Base-by-base conservation (phyloP, 2,113 vertebrate genomes). In the Chionomys nivalis region DNA sequence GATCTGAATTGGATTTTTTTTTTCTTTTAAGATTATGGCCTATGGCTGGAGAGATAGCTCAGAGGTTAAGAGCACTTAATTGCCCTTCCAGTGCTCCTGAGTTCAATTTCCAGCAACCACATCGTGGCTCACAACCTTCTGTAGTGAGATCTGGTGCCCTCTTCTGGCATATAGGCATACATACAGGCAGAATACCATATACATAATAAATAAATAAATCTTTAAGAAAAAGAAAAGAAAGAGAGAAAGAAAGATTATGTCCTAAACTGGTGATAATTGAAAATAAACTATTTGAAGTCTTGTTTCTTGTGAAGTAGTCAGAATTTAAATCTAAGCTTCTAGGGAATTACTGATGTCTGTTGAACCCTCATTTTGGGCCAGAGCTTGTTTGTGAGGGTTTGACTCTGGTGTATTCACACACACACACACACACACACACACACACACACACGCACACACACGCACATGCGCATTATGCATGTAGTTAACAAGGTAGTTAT, bases 291-390 rank as follows among this genome's bases (percentile, higher is more conserved):
- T 78, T 79, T 73, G 49, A 83, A 94, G 31, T 72, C 36, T 36
- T 88, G 55, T 89, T 78, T 94, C 47, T 87, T 52, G 23, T 58
- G 66, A 77, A 9, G 78, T 90, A 95, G 72, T 42, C 70, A 91
- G 79, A 89, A 90, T 91, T 93, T 95, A 96, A 95, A 72, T 78
- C 49, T 91, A 39, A 92, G 44, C 44, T 75, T 49, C 82, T 89
- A 17, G 76, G 70, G 83, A 96, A 73, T 86, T 28, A 21, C 28
- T 79, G 93, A 7, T 7, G 47, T 95, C 77, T 82, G 5, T 86
- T 91, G 63, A 89, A 94, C 21, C 19, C 66, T 89, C 36, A 89
- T 12, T 28, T 87, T 79, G 73, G 89, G 72, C 91, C 75, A 73
- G 44, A 88, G 39, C 86, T 55, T 87, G 16, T 33, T 47, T 66